These are phyloP conservation scores for Eugnorisma glareosa DNA, from an alignment of 2,888 invertebrate genomes.

Conservation along the genomic window DNA sequence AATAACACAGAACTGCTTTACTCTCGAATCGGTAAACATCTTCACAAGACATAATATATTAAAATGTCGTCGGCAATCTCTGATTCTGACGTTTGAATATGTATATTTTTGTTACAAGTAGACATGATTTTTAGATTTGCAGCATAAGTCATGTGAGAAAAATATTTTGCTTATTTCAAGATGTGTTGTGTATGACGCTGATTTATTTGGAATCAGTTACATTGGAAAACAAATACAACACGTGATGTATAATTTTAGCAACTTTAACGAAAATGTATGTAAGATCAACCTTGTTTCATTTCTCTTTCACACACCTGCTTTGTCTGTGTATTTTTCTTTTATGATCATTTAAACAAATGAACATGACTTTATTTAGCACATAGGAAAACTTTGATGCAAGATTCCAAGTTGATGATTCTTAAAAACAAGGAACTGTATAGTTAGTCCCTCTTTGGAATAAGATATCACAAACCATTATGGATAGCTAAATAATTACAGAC, in stretches of 20 bases:
- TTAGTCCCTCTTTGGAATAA: not conserved
- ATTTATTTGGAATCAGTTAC: not conserved
- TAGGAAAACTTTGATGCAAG: not conserved
- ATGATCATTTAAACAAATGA: not conserved
- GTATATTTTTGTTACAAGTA: not conserved
- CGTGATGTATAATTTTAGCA: not conserved
- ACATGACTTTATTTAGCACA: not conserved
- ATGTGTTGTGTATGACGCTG: not conserved
- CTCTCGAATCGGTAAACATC: conserved; percentile 3
- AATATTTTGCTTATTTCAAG: not conserved
- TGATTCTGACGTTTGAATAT: conserved; percentile 36
- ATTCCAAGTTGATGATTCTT: not conserved
- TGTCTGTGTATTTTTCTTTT: not conserved
- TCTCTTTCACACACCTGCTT: not conserved
- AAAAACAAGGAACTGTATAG: not conserved
- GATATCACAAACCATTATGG: not conserved
- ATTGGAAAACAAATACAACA: not conserved
- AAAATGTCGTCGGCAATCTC: conserved; percentile 32
- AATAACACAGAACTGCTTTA: not conserved
- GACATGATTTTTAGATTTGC: conserved; percentile 18
- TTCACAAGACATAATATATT: conserved; percentile 21
- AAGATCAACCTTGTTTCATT: not conserved
- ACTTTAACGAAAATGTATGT: not conserved
- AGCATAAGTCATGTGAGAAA: not conserved
- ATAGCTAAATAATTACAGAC: not conserved